phyloP scores from a whole-genome alignment of 2,113 vertebrate genomes.

The Eulemur macaco region DNA sequence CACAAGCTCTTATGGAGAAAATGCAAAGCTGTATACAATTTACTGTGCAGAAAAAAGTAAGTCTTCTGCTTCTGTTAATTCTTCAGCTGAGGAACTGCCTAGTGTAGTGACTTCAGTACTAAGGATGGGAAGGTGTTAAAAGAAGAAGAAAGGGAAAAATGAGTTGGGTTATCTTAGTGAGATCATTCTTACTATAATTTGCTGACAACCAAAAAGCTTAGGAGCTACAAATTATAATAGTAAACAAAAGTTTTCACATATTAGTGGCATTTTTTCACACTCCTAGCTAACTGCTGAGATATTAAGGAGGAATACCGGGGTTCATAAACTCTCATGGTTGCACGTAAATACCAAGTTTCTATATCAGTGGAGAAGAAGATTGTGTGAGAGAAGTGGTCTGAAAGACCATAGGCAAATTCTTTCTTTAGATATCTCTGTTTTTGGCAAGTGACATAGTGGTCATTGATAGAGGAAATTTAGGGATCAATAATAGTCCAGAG shows the following conservation, averaged over 20 bases:
- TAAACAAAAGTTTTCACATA: not conserved
- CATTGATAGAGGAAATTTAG: not conserved
- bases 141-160: not conserved
- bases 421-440: not conserved
- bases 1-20: not conserved
- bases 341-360: not conserved
- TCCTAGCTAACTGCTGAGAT: not conserved
- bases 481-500: not conserved
- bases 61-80: not conserved
- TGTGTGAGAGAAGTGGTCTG: not conserved
- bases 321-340: not conserved
- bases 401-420: not conserved
- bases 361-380: not conserved
- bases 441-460: not conserved
- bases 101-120: not conserved
- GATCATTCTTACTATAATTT: not conserved
- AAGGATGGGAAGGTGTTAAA: not conserved
- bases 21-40: not conserved
- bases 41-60: not conserved
- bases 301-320: not conserved
- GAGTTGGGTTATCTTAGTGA: not conserved
- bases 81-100: not conserved
- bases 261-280: not conserved
- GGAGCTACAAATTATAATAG: not conserved
- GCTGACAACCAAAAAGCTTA: not conserved